Evolutionary conservation across 1,140 invertebrate species (phyloP).

Genomic region (Drosophila pseudoananassae): DNA sequence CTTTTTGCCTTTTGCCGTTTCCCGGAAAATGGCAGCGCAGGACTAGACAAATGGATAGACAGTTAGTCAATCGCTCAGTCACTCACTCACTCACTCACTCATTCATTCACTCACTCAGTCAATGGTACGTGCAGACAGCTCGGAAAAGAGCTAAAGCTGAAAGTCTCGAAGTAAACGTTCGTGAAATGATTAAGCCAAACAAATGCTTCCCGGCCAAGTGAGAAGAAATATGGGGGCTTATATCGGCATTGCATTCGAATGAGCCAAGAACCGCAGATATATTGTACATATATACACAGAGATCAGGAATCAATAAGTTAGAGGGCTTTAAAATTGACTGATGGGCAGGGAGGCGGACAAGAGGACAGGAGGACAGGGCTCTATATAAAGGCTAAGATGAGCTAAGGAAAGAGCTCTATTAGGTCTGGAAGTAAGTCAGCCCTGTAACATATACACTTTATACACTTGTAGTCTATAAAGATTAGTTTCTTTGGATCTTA

Average conservation of each 20-base stretch:
- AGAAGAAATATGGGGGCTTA: conserved; percentile 23
- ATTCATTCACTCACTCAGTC: conserved; percentile 19
- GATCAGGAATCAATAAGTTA: background rate
- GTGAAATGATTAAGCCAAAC: conserved; percentile 28
- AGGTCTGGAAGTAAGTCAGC: no score
- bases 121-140: conserved; percentile 39
- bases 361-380: no score
- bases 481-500: no score
- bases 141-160: no score
- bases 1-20: background rate
- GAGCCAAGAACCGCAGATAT: background rate
- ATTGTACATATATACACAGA: background rate
- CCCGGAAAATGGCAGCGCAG: background rate
- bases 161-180: background rate
- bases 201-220: conserved; percentile 13
- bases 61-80: conserved; percentile 26
- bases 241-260: conserved; percentile 14
- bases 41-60: conserved; percentile 28
- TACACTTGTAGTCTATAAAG: no score
- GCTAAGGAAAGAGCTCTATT: no score
- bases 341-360: no score
- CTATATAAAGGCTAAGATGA: no score
- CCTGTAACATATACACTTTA: no score
- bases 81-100: conserved; percentile 20
- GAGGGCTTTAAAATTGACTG: no score